Base-by-base conservation (phyloP, 2,113 vertebrate genomes). In the Cercopithecus mona region DNA sequence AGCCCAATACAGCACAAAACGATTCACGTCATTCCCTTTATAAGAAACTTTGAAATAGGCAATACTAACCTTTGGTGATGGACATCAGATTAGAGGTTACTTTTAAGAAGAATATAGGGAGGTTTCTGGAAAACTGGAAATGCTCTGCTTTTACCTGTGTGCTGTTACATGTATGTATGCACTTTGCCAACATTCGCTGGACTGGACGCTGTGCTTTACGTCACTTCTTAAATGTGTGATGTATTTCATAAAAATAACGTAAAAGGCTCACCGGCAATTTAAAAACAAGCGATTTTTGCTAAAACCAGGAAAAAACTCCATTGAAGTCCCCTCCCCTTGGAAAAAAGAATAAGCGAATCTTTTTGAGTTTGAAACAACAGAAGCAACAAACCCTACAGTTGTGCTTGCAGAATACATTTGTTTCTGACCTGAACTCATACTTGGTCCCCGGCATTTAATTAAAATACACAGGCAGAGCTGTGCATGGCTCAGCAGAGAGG, bases 361-460 rank as follows among this genome's bases (percentile, higher is more conserved):
- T 57, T 72, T 13, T 2, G 43, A 35, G 16, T 20, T 0, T 12
- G 17, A n/a, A 84, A 8, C 40, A 6, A 1, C 20, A 20, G 68
- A 57, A 30, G 55, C 40, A 6, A 2, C 5, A 14, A 30, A 4
- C n/a, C 38, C 11, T 1, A 0, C 27, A 22, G 5, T 3, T 32
- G 1, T 2, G 30, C 61, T 9, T 2, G 4, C 38, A 38, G 90
- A 66, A 2, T 0, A 0, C 50, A 0, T 27, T n/a, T 18, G 12
- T 25, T 61, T 7, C 40, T 10, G 66, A n/a, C 88, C 88, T 22
- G 40, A 22, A 38, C 35, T 7, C 23, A 1, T 5, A 3, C 43
- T 0, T 12, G 12, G 45, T 20, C 13, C 85, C 72, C 0, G 0
- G 59, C 12, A 0, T 4, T 11, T 13, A 25, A 9, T 5, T 6